Conservation (phyloP, 92 coral and sea anemone species). For the Parazoanthus atlanticus region DNA sequence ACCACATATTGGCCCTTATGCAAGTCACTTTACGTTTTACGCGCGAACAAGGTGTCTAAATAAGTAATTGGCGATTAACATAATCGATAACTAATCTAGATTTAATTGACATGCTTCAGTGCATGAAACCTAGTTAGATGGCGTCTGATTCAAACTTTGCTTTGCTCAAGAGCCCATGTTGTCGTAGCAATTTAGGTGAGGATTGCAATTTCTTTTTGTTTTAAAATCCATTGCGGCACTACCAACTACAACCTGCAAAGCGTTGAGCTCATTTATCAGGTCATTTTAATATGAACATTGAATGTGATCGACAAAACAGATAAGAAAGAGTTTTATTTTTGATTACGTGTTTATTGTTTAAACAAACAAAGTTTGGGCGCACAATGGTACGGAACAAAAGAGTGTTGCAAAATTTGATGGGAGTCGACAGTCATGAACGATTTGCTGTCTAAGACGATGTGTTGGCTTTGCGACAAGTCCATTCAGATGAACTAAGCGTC, state of each 20-base stretch:
- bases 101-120: not conserved
- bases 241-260: not conserved
- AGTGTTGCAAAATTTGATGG: not conserved
- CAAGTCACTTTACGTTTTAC: too few relatives aligned
- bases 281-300: not conserved
- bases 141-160: too few relatives aligned
- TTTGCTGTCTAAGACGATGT: too few relatives aligned
- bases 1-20: too few relatives aligned
- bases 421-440: not conserved
- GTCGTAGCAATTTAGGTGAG: too few relatives aligned
- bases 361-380: not conserved
- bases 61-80: not conserved
- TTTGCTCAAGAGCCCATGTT: too few relatives aligned
- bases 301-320: not conserved
- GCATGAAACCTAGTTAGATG: too few relatives aligned
- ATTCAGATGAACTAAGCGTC: too few relatives aligned
- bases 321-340: not conserved
- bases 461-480: too few relatives aligned
- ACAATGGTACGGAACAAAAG: not conserved
- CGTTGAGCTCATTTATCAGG: too few relatives aligned
- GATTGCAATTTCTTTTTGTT: too few relatives aligned
- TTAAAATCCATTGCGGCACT: too few relatives aligned
- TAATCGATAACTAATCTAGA: not conserved
- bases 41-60: not conserved
- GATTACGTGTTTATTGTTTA: constrained; percentile 1